These are phyloP conservation scores for Tyrannus savana DNA, from an alignment of 2,113 vertebrate species.

Conservation along the genomic window DNA sequence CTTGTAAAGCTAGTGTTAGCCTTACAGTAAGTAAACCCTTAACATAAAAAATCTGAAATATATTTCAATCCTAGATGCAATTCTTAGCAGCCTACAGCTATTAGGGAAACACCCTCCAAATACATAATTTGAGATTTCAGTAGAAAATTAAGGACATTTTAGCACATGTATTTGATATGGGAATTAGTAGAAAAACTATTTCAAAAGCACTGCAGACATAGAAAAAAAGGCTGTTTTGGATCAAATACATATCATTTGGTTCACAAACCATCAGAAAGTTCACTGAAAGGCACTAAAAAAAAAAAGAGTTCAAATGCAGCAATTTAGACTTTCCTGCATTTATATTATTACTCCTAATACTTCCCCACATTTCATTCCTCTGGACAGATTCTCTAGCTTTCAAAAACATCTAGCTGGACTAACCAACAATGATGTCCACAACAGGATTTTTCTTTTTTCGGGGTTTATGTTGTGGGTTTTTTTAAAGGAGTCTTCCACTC, in stretches of 20 bases:
- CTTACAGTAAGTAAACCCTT: not conserved
- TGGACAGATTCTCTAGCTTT: not conserved
- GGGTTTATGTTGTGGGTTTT: not conserved
- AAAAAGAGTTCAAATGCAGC: not conserved
- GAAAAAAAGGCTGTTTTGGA: not conserved
- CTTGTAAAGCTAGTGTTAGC: not conserved
- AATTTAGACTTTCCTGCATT: not conserved
- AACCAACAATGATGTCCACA: not conserved
- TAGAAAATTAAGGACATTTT: not conserved
- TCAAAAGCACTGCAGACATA: not conserved
- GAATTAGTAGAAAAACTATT: not conserved
- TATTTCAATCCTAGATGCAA: not conserved
- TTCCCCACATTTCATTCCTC: not conserved
- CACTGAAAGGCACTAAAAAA: not conserved
- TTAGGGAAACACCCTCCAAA: not conserved
- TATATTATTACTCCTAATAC: not conserved
- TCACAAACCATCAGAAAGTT: not conserved
- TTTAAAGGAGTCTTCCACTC: not conserved
- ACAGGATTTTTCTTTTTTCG: not conserved
- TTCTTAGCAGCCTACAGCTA: not conserved
- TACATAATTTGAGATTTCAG: not conserved
- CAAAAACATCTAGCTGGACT: not conserved
- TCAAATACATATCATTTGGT: not conserved
- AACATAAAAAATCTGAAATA: not conserved
- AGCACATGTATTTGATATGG: fast-evolving